phyloP scores from a whole-genome alignment of 2,888 invertebrate species.

The Oscheius sp. region DNA sequence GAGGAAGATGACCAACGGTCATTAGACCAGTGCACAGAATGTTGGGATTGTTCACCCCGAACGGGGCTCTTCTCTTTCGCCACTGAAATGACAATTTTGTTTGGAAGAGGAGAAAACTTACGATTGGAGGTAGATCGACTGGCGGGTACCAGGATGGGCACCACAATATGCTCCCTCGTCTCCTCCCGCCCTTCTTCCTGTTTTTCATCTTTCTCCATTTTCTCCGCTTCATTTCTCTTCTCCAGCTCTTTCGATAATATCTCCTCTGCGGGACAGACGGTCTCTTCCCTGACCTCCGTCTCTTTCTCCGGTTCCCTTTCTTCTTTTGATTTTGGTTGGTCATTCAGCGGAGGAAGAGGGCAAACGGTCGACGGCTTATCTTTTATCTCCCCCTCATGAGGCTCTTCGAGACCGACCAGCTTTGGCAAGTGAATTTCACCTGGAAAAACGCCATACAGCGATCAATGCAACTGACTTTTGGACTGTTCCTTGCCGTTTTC shows the following conservation, averaged over 20 bases:
- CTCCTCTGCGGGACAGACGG: background rate
- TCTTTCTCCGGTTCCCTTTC: background rate
- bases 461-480: background rate
- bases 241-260: background rate
- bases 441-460: background rate
- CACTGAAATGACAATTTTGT: background rate
- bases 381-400: background rate
- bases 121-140: background rate
- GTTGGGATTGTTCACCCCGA: background rate
- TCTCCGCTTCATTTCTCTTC: background rate
- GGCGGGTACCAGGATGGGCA: background rate
- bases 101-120: background rate
- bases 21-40: background rate
- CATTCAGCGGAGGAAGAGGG: background rate
- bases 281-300: background rate
- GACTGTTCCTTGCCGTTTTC: constrained; percentile 4
- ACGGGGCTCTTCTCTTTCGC: background rate
- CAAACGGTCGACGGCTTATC: background rate
- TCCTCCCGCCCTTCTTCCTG: background rate
- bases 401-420: constrained; percentile 12
- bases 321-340: background rate
- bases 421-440: constrained; percentile 26
- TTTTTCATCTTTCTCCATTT: background rate
- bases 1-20: background rate
- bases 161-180: background rate